Evolutionary conservation across 2,797 vertebrate genomes (phyloP), one percentile per base, ranked within the genome.

Genomic region (Cyclopterus lumpus): DNA sequence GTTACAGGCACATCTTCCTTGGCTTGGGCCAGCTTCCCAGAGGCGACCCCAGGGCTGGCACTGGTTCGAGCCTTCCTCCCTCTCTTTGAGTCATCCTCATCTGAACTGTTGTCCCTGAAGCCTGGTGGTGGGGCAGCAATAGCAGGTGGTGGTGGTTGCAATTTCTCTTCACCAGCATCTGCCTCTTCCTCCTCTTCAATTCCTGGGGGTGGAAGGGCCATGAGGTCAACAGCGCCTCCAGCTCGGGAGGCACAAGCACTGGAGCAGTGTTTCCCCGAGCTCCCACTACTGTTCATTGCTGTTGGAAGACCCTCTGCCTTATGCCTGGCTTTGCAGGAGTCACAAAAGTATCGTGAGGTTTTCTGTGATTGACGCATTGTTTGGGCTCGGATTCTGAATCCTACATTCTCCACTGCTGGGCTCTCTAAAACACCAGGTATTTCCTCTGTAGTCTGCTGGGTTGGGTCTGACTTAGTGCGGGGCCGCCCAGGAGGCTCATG

Each of bases 71-170:
- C 83, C 77, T 93, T 95, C 0, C 94, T 95, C 14, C 94, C 91
- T 81, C 96, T 96, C 89, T 98, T 99, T 68, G 94, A 71, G 73
- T 99, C 98, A 0, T 99, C 98, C 88, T 99, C 98, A 3, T 99
- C 98, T 0, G 98, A 99, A 85, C 97, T 99, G 93, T 99, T 99
- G 92, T 99, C 98, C 80, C 97, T 96, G 92, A 99, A 99, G 67
- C 98, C 98, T 0, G 98, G 98, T 28, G 98, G 98, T 6, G 98
- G 98, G 1, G 97, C 97, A 0, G 98, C 95, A 28, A 98, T 97
- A 80, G 97, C 60, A 0, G 97, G 95, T 42, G 94, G 93, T 0
- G 95, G 96, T 0, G 93, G 96, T 87, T 97, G 96, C 65, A 42
- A 93, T 92, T 91, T 95, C 89, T 94, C 89, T 89, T 91, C 82